A percentile compares a stretch with the other conserved stretches of the same genome.
Conservation (phyloP, 1,140 invertebrate species). For the Metopolophium dirhodum region DNA sequence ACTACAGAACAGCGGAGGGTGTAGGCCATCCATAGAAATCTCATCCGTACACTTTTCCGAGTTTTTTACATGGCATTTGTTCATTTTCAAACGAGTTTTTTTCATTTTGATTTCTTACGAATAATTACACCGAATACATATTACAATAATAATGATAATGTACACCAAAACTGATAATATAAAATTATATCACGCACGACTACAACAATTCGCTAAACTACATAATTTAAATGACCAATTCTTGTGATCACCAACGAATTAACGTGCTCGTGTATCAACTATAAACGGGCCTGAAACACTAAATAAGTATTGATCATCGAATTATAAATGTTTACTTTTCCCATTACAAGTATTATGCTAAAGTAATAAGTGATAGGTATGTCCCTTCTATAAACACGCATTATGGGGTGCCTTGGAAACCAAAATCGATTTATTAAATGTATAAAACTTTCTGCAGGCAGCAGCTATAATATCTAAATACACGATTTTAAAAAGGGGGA, state of each 20-base stretch:
- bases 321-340: neutral
- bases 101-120: neutral
- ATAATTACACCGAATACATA: neutral
- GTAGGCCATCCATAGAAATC: neutral
- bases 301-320: neutral
- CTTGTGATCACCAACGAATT: neutral
- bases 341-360: neutral
- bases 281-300: neutral
- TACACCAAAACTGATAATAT: neutral
- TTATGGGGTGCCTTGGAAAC: neutral
- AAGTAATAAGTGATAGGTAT: neutral
- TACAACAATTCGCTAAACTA: neutral
- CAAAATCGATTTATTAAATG: neutral
- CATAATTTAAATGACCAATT: neutral
- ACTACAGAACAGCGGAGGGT: constrained; percentile 17
- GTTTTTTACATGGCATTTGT: neutral
- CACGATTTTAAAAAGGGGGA: neutral
- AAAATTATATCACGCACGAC: neutral
- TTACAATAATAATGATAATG: neutral
- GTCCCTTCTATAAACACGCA: neutral
- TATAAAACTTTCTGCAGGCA: neutral
- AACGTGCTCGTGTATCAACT: neutral
- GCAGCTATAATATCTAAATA: neutral
- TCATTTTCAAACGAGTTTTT: neutral
- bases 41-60: neutral